phyloP scores from a whole-genome alignment of 2,113 vertebrate species.

The Hucho hucho region DNA sequence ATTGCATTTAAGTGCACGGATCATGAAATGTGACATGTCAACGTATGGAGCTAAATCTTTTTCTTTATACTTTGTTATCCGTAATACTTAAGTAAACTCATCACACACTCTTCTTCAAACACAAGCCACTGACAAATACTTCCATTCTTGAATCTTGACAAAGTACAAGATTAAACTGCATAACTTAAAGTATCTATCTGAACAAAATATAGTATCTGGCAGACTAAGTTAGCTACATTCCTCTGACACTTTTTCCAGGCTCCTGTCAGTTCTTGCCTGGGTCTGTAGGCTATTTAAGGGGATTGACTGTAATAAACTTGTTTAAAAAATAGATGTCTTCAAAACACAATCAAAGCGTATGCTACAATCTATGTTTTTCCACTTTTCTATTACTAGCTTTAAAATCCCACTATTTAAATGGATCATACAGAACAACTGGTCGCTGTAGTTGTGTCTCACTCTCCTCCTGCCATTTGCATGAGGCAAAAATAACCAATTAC shows the following conservation, averaged over 20 bases:
- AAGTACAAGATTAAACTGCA: background rate
- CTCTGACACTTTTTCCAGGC: background rate
- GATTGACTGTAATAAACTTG: background rate
- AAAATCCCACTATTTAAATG: background rate
- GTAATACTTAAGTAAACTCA: background rate
- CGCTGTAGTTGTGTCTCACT: background rate
- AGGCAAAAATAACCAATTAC: constrained; percentile 21
- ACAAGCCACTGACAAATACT: background rate
- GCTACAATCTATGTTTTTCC: background rate
- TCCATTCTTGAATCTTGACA: background rate
- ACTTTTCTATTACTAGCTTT: background rate
- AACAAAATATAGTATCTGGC: background rate
- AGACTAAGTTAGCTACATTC: background rate
- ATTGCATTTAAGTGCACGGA: background rate
- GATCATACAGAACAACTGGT: background rate
- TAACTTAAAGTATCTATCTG: background rate
- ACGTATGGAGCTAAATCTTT: too few species aligned
- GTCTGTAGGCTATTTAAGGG: background rate
- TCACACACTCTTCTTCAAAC: background rate
- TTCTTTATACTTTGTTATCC: background rate
- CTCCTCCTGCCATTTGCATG: background rate
- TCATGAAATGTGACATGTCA: too few species aligned
- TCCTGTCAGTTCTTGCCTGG: background rate
- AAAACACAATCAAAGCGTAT: background rate
- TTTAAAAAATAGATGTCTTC: background rate